Evolutionary conservation across 2,113 vertebrate species (phyloP).

Genomic region (Scopus umbretta): DNA sequence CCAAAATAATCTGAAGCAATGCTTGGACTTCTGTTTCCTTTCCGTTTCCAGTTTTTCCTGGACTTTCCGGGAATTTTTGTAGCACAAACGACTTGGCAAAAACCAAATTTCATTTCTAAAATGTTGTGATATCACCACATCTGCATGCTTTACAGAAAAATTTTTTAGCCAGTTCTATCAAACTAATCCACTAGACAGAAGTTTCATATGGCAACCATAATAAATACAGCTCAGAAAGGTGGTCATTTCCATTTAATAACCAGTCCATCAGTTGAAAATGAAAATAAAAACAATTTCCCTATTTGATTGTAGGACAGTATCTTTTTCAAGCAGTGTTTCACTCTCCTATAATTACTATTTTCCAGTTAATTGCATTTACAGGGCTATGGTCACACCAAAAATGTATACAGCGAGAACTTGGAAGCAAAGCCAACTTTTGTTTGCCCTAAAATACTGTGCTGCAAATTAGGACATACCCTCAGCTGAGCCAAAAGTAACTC

Average conservation of each 20-base stretch:
- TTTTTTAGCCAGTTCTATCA: neutral
- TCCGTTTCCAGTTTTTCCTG: neutral
- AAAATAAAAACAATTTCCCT: neutral
- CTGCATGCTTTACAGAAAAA: neutral
- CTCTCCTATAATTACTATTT: neutral
- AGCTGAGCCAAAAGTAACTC: neutral
- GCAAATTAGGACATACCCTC: neutral
- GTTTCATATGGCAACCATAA: neutral
- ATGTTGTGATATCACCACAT: neutral
- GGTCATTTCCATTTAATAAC: neutral
- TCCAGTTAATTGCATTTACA: neutral
- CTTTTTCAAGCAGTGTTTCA: neutral
- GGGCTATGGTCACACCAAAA: neutral
- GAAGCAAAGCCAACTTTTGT: neutral
- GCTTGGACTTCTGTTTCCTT: neutral
- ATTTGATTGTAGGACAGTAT: neutral
- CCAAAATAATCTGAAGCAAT: neutral
- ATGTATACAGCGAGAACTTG: neutral
- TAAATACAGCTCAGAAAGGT: neutral
- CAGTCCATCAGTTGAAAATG: neutral
- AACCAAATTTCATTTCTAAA: neutral
- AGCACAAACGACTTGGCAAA: neutral
- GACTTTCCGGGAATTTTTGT: neutral
- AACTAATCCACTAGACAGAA: neutral
- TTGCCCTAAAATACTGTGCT: neutral